Evolutionary conservation across 2,888 invertebrate genomes (phyloP), one percentile per base, ranked within the genome.

Genomic region (Stenichneumon culpator): DNA sequence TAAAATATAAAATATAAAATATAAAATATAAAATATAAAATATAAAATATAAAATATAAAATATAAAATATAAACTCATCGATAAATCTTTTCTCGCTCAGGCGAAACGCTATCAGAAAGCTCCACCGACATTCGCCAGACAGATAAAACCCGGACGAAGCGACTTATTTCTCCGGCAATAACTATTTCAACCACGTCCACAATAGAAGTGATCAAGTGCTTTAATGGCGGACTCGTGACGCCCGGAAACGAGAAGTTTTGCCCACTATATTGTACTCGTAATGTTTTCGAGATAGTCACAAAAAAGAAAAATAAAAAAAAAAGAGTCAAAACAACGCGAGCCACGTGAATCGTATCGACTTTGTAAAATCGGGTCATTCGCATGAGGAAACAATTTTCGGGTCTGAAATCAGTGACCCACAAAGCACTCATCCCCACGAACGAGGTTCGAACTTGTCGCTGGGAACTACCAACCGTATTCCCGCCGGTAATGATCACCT

Each of bases 331-430:
- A 63, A 63, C 70, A n/a, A 32, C 57, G 39, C 39, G 22, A 50
- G 47, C 19, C 47, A 16, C 6, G 4, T 9, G 50, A 60, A 32
- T 28, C 44, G 39, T 60, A 75, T 69, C 50, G 68, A 81, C 47
- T 75, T 57, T 81, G 3, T 3, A 11, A 25, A 75, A 82, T 65
- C 54, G 32, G 75, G 70, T 77, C 77, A 65, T 69, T 50, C 81
- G 75, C 57, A 36, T 74, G 73, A 68, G 14, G 47, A 63, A 75
- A 69, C 68, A 69, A 69, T 82, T 75, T 70, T 75, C 19, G 60
- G 36, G 39, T 50, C 50, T 63, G 52, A 60, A 75, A 6, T 69
- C 63, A 60, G 28, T 82, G 82, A 82, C 82, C 82, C 77, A 77
- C 70, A 77, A 54, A 77, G 44, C 39, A 82, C 52, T 22, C 63